A percentile compares a stretch with the other conserved stretches of the same genome.
Conservation (phyloP, 2,888 invertebrate genomes). For the Melipona bicolor region DNA sequence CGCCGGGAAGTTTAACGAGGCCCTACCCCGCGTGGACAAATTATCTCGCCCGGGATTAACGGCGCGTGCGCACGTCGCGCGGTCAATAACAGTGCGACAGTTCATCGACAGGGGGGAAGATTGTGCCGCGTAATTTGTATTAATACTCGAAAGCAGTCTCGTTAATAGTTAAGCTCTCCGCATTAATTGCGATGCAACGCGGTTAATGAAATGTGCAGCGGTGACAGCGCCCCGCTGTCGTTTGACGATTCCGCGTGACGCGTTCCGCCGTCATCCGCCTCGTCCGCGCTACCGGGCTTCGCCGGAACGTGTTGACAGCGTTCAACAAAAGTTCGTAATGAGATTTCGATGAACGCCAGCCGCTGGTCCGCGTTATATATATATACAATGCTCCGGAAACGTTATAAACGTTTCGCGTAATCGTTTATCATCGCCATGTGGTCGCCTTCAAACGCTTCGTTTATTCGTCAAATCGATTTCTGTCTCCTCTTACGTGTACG, state of each 20-base stretch:
- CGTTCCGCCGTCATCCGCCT: background rate
- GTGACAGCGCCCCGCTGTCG: background rate
- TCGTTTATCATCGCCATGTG: constrained; percentile 28
- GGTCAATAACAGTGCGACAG: background rate
- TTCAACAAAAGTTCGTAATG: constrained; percentile 27
- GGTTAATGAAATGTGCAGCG: constrained; percentile 45
- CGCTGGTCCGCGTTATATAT: too few relatives aligned
- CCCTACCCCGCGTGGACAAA: constrained; percentile 17
- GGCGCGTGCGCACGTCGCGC: background rate
- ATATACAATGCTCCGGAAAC: background rate
- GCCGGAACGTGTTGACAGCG: background rate
- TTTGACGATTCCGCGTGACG: constrained; percentile 21
- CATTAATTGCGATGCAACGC: constrained; percentile 46
- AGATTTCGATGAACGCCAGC: constrained; percentile 25
- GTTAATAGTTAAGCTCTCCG: constrained; percentile 54
- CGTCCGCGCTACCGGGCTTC: background rate
- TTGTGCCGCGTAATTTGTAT: constrained; percentile 47
- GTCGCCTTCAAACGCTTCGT: background rate
- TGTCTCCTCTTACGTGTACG: background rate
- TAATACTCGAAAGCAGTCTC: constrained; percentile 43
- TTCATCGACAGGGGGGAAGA: constrained; percentile 34
- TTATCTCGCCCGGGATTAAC: constrained; percentile 25
- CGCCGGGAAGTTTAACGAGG: constrained; percentile 29
- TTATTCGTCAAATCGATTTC: constrained; percentile 36
- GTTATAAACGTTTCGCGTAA: constrained; percentile 6